phyloP scores from a whole-genome alignment of 2,888 invertebrate species.

The Mimas tiliae region DNA sequence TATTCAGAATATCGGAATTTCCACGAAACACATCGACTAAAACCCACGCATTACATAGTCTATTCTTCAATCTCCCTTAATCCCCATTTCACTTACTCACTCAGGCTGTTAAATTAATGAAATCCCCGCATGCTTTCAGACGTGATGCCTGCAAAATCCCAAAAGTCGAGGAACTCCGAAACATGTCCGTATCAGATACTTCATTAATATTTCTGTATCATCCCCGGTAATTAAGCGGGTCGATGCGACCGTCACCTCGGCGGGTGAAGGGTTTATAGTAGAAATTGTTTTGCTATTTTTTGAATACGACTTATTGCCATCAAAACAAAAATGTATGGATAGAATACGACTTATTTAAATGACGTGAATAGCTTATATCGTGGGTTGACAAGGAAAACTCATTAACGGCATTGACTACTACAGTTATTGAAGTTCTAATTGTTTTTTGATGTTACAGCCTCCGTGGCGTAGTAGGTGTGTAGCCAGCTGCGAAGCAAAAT shows the following conservation, averaged over 20 bases:
- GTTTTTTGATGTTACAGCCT: too few relatives aligned
- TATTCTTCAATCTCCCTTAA: conserved; percentile 31
- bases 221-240: conserved; percentile 64
- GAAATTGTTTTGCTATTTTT: conserved; percentile 30
- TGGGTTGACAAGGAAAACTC: too few relatives aligned
- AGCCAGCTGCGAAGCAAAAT: too few relatives aligned
- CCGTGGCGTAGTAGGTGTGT: too few relatives aligned
- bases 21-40: conserved; percentile 1
- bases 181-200: conserved; percentile 72
- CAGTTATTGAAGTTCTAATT: too few relatives aligned
- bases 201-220: conserved; percentile 75
- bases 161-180: conserved; percentile 52
- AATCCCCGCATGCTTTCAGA: conserved; percentile 53
- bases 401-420: too few relatives aligned
- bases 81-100: conserved; percentile 38
- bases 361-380: too few relatives aligned
- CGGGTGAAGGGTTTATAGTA: conserved; percentile 51
- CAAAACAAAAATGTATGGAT: too few relatives aligned
- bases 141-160: conserved; percentile 40
- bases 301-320: too few relatives aligned
- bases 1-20: not conserved
- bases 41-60: not conserved
- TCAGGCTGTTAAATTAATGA: conserved; percentile 50
- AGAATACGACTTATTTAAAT: too few relatives aligned
- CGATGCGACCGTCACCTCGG: conserved; percentile 42